These are phyloP conservation scores for Dromas ardeola DNA, from an alignment of 2,113 vertebrate genomes.

Conservation along the genomic window DNA sequence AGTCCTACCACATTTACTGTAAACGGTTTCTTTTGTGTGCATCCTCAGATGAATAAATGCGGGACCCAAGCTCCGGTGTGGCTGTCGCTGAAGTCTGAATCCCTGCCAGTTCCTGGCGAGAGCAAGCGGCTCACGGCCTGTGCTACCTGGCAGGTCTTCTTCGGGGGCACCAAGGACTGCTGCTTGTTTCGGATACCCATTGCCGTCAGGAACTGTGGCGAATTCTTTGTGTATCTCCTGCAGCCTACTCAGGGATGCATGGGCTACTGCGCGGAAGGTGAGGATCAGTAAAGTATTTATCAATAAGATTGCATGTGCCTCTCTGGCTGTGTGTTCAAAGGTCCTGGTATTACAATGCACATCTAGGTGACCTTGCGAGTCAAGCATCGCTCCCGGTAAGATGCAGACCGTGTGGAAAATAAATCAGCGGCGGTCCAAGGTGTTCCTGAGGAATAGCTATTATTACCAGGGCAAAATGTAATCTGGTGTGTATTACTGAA, in stretches of 20 bases:
- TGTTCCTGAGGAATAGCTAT: constrained; percentile 54
- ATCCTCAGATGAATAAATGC: constrained; percentile 82
- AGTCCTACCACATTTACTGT: neutral
- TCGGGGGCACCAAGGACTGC: constrained; percentile 71
- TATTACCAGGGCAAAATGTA: constrained; percentile 31
- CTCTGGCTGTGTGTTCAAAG: neutral
- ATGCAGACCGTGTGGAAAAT: constrained; percentile 25
- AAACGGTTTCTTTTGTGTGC: neutral
- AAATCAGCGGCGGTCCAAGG: constrained; percentile 35
- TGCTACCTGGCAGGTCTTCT: constrained; percentile 79
- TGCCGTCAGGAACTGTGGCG: constrained; percentile 72
- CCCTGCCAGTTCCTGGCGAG: constrained; percentile 62
- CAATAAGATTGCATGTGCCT: neutral
- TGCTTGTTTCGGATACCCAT: constrained; percentile 78
- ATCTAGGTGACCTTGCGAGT: constrained; percentile 19
- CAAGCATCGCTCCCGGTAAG: constrained; percentile 5
- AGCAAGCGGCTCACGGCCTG: constrained; percentile 68
- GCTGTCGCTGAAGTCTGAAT: constrained; percentile 74
- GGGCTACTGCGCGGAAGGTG: constrained; percentile 81
- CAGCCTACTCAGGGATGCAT: constrained; percentile 80
- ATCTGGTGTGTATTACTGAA: neutral
- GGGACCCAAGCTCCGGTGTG: constrained; percentile 86
- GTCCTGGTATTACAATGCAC: neutral
- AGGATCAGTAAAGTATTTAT: constrained; percentile 9
- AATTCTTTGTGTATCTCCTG: constrained; percentile 79